Evolutionary conservation across 2,888 invertebrate genomes (phyloP).

Genomic region (Leptarthrus brevirostris): DNA sequence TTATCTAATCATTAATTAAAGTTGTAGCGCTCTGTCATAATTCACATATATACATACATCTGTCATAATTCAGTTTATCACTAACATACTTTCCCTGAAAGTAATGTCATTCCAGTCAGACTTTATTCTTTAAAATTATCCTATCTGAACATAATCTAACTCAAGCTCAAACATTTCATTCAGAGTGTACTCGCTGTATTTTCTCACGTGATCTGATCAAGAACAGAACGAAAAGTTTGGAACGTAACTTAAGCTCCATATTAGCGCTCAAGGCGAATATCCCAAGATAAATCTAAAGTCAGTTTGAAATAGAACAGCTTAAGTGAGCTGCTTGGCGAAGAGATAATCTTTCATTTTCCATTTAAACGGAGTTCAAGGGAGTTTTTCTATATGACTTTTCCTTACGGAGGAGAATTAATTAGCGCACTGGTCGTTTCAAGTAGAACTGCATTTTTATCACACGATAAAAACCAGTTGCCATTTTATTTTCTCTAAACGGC

Average conservation of each 20-base stretch:
- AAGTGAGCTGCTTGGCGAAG: slow-evolving; percentile 4
- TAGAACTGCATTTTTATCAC: slow-evolving; percentile 45
- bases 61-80: too few species aligned
- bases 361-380: slow-evolving; percentile 41
- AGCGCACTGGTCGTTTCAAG: slow-evolving; percentile 34
- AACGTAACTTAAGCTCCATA: not conserved
- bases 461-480: slow-evolving; percentile 20
- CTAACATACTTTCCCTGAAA: too few species aligned
- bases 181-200: too few species aligned
- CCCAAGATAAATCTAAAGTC: slow-evolving; percentile 2
- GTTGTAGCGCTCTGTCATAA: too few species aligned
- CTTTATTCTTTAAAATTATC: too few species aligned
- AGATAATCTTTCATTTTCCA: slow-evolving; percentile 31
- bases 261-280: slow-evolving; percentile 12
- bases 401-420: slow-evolving; percentile 37
- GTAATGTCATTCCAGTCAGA: too few species aligned
- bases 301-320: slow-evolving; percentile 12
- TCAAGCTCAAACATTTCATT: too few species aligned
- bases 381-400: slow-evolving; percentile 33
- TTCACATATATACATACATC: too few species aligned
- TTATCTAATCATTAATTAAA: too few species aligned
- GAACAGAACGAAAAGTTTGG: too few species aligned
- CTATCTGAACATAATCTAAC: too few species aligned
- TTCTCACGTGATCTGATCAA: too few species aligned
- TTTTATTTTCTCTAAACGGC: slow-evolving; percentile 28